These are phyloP conservation scores for Zaprionus gabonicus DNA, from an alignment of 1,140 invertebrate genomes.

Conservation along the genomic window DNA sequence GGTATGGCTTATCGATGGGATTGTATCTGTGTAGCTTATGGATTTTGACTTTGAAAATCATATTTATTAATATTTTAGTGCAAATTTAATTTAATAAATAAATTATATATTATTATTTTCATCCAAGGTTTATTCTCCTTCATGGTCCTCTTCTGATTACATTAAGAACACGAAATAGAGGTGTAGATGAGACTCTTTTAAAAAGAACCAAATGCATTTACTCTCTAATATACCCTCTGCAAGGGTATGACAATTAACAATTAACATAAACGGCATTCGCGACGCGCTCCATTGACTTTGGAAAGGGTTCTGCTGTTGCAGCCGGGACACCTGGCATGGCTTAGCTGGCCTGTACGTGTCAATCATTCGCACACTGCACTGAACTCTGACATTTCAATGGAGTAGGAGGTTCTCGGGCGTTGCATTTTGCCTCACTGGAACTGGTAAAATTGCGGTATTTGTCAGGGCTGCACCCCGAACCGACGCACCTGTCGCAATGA, in stretches of 20 bases:
- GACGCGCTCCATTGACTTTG: slow-evolving; percentile 62
- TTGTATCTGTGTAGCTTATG: no score
- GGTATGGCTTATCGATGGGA: no score
- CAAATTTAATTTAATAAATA: no score
- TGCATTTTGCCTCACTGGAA: background rate
- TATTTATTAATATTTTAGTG: no score
- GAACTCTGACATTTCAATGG: slow-evolving; percentile 61
- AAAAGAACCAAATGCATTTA: no score
- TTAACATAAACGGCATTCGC: slow-evolving; percentile 75
- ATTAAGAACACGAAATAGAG: no score
- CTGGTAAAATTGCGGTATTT: slow-evolving; percentile 15
- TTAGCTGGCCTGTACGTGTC: slow-evolving; percentile 26
- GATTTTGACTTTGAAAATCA: no score
- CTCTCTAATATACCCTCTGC: background rate
- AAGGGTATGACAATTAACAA: slow-evolving; percentile 44
- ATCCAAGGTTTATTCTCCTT: no score
- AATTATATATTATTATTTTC: no score
- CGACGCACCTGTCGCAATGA: slow-evolving; percentile 64
- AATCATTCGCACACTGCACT: slow-evolving; percentile 60
- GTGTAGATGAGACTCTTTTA: no score
- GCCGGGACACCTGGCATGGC: slow-evolving; percentile 29
- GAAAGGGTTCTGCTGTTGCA: slow-evolving; percentile 48
- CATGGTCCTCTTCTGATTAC: no score
- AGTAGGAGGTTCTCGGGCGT: background rate
- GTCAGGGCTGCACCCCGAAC: background rate